Evolutionary conservation across 2,797 vertebrate species (phyloP).

Genomic region (Cynodonichthys magdalenae): DNA sequence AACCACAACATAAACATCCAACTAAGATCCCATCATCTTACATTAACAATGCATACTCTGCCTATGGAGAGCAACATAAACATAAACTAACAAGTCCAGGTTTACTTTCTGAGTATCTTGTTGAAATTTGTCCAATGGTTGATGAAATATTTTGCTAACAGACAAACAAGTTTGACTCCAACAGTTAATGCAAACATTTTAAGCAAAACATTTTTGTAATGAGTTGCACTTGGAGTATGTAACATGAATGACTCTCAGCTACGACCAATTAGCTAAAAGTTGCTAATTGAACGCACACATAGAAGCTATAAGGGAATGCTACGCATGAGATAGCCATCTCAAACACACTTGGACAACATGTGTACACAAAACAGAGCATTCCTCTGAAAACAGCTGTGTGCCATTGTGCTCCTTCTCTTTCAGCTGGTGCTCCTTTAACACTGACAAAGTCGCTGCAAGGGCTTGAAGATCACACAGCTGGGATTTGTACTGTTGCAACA

Average conservation of each 20-base stretch:
- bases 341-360: conserved; percentile 9
- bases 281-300: conserved; percentile 20
- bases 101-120: too few species aligned
- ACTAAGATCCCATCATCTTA: not conserved
- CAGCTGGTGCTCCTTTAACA: conserved; percentile 52
- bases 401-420: conserved; percentile 52
- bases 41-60: conserved; percentile 11
- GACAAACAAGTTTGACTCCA: too few species aligned
- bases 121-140: too few species aligned
- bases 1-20: conserved; percentile 41
- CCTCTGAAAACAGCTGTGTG: conserved; percentile 61
- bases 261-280: conserved; percentile 36
- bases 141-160: too few species aligned
- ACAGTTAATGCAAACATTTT: too few species aligned
- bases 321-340: conserved; percentile 23
- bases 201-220: too few species aligned
- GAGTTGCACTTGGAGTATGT: too few species aligned
- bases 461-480: conserved; percentile 70
- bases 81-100: conserved; percentile 16
- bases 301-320: conserved; percentile 13
- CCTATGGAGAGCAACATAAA: conserved; percentile 8
- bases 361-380: conserved; percentile 5
- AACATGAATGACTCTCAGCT: not conserved
- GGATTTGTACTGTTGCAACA: conserved; percentile 39
- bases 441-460: conserved; percentile 53